A percentile compares a stretch with the other conserved stretches of the same genome.
phyloP scores from a whole-genome alignment of 2,888 invertebrate species.

The Andricus curvator region DNA sequence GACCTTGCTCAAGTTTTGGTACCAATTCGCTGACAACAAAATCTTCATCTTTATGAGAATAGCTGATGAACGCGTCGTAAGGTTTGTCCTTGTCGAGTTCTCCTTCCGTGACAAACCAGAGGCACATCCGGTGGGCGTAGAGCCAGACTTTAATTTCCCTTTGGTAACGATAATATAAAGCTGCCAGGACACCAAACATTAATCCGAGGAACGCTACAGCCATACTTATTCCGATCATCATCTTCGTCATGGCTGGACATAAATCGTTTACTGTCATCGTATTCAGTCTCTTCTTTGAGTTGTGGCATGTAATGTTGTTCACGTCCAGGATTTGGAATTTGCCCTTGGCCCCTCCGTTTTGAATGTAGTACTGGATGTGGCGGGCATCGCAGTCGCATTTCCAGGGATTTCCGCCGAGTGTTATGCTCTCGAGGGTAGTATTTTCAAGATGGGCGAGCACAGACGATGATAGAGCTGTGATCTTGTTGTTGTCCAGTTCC shows the following conservation, averaged over 20 bases:
- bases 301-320: slow-evolving; percentile 58
- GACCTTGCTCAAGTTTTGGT: slow-evolving; percentile 83
- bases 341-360: slow-evolving; percentile 68
- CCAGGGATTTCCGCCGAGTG: slow-evolving; percentile 84
- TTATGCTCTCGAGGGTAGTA: slow-evolving; percentile 78
- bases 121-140: slow-evolving; percentile 82
- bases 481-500: slow-evolving; percentile 81
- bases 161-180: slow-evolving; percentile 80
- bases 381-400: slow-evolving; percentile 84
- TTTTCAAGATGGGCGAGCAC: slow-evolving; percentile 78
- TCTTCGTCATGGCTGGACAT: slow-evolving; percentile 47
- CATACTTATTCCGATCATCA: slow-evolving; percentile 45
- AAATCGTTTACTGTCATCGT: slow-evolving; percentile 62
- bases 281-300: slow-evolving; percentile 52
- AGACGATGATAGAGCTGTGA: slow-evolving; percentile 78
- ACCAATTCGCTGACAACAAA: slow-evolving; percentile 84
- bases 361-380: slow-evolving; percentile 81
- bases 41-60: slow-evolving; percentile 87
- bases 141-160: slow-evolving; percentile 85
- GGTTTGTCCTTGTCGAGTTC: slow-evolving; percentile 84
- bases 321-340: slow-evolving; percentile 60
- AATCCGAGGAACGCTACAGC: slow-evolving; percentile 69
- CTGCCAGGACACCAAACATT: slow-evolving; percentile 77
- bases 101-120: slow-evolving; percentile 84
- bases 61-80: slow-evolving; percentile 91